phyloP scores from a whole-genome alignment of 2,888 invertebrate genomes.

The Endotricha flammealis region DNA sequence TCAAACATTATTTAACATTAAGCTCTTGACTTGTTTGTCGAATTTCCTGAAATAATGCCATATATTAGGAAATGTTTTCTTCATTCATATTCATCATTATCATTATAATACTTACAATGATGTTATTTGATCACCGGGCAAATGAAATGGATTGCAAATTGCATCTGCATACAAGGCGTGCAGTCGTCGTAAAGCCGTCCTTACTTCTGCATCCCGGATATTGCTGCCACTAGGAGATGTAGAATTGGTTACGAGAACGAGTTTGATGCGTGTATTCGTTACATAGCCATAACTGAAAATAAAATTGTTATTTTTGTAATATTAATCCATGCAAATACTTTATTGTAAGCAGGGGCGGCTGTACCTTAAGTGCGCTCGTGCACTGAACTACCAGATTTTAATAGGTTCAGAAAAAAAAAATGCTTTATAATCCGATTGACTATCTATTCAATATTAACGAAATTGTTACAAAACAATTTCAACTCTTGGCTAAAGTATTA shows the following conservation, averaged over 20 bases:
- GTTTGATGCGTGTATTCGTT: conserved; percentile 97
- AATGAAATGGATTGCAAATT: conserved; percentile 97
- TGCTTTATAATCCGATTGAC: no score
- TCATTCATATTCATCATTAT: no score
- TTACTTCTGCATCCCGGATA: conserved; percentile 94
- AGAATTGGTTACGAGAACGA: conserved; percentile 94
- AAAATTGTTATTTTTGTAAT: no score
- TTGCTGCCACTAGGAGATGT: conserved; percentile 93
- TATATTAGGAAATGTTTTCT: no score
- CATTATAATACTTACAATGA: conserved; percentile 89
- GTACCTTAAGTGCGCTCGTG: no score
- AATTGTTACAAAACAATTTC: no score
- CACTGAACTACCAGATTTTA: no score
- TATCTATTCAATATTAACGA: no score
- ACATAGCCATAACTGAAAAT: conserved; percentile 92
- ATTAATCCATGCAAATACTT: no score
- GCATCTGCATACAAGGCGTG: conserved; percentile 96
- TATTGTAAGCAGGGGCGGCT: no score
- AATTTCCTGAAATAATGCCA: conserved; percentile 77
- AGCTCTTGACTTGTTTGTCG: conserved; percentile 81
- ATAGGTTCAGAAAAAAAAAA: no score
- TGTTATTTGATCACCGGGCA: conserved; percentile 92
- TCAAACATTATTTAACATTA: conserved; percentile 70
- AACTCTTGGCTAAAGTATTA: no score
- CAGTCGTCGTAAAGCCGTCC: conserved; percentile 90